A percentile compares a stretch with the other conserved stretches of the same genome.
phyloP scores from a whole-genome alignment of 2,888 invertebrate genomes.

The Latrodectus elegans region DNA sequence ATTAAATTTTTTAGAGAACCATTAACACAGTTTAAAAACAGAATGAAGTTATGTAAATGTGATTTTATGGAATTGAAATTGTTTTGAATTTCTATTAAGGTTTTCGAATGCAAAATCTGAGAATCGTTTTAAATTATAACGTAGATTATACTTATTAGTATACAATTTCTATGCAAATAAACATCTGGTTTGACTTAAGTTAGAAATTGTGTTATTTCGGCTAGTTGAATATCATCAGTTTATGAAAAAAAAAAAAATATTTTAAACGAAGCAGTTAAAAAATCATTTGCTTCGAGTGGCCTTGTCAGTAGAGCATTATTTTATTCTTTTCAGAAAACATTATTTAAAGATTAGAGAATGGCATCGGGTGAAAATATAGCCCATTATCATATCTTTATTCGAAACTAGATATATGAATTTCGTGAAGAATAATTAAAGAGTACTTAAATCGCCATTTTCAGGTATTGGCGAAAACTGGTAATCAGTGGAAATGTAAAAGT shows the following conservation, averaged over 20 bases:
- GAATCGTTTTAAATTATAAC: background rate
- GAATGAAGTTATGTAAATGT: no score
- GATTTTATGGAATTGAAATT: no score
- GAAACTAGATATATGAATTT: background rate
- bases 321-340: background rate
- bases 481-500: no score
- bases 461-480: no score
- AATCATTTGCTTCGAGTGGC: background rate
- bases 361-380: background rate
- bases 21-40: no score
- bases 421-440: background rate
- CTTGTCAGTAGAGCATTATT: background rate
- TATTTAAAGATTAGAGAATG: background rate
- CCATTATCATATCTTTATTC: background rate
- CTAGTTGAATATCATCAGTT: no score
- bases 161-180: background rate
- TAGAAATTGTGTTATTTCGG: background rate
- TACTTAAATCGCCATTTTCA: no score
- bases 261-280: background rate
- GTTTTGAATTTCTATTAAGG: no score
- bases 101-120: background rate
- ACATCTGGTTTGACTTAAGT: background rate
- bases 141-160: background rate
- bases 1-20: no score
- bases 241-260: background rate